Conservation (phyloP, 2,113 vertebrate genomes). For the Aegithalos caudatus region DNA sequence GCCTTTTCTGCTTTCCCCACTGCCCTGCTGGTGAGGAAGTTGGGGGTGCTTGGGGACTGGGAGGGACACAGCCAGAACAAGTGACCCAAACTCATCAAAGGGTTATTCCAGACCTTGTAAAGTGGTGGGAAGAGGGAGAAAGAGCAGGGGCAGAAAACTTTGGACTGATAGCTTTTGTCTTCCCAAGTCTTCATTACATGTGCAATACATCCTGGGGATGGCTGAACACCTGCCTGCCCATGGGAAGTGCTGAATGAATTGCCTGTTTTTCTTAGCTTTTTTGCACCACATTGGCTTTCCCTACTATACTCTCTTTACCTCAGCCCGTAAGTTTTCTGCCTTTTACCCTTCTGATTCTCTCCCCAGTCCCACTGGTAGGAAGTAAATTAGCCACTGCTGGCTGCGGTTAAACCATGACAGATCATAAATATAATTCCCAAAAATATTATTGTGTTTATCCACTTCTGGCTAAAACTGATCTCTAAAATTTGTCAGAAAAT, state of each 20-base stretch:
- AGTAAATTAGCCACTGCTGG: background rate
- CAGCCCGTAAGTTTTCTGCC: background rate
- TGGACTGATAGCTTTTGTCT: background rate
- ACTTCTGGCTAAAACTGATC: background rate
- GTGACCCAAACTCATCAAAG: background rate
- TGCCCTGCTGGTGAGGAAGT: background rate
- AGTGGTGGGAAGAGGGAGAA: background rate
- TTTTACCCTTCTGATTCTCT: background rate
- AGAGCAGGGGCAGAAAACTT: rapidly evolving
- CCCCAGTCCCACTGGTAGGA: background rate
- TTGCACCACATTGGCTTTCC: background rate
- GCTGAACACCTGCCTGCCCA: background rate
- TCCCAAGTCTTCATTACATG: background rate
- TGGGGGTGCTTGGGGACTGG: background rate
- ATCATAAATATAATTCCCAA: background rate
- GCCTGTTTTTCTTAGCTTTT: background rate
- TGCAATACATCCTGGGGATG: background rate
- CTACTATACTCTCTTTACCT: background rate
- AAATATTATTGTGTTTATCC: background rate
- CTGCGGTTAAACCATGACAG: background rate
- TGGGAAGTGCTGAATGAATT: background rate
- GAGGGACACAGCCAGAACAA: background rate
- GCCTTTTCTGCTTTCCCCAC: background rate
- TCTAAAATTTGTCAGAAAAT: background rate
- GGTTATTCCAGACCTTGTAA: background rate